Base-by-base conservation (phyloP, 2,113 vertebrate genomes). In the Dromaius novaehollandiae region DNA sequence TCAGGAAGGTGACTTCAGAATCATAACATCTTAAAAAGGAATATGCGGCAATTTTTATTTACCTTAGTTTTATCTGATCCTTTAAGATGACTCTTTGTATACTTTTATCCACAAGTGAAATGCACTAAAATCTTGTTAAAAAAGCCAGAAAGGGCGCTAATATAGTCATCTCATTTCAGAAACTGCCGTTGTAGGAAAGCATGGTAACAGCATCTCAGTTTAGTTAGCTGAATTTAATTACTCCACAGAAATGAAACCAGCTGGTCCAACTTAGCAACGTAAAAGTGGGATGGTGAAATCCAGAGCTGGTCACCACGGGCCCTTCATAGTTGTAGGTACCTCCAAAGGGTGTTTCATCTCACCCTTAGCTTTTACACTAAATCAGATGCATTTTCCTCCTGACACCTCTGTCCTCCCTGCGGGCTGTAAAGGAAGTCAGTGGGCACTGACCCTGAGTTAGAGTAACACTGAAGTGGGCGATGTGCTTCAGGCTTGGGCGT, bases 181-280 rank as follows among this genome's bases (percentile, higher is more conserved):
- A 95, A 82, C 0, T 0, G 74, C 87, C 55, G 32, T 36, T 86
- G 85, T 82, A 89, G 63, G 82, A 91, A 80, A 70, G 63, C 58
- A 50, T 83, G 79, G 60, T 90, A 91, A 80, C 68, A 91, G 88
- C 90, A 93, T 64, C 88, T 94, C 82, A 25, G 17, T 91, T 93
- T 93, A 96, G 91, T 91, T 93, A 93, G 82, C 48, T 85, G 44
- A 76, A 96, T 93, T 96, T 85, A 93, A 91, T 96, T 96, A 86
- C 65, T 89, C 16, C 50, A 66, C 58, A 95, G 74, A 82, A 96
- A 91, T 44, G 10, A 93, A 94, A 95, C 36, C 85, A 94, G 58
- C 70, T 89, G 66, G 48, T 60, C 48, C 68, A 88, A 22, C 8
- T 58, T 74, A 91, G 58, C 3, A 9, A 46, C 36, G 71, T 69